phyloP scores from a whole-genome alignment of 1,140 invertebrate species.

The Aphis craccivora region DNA sequence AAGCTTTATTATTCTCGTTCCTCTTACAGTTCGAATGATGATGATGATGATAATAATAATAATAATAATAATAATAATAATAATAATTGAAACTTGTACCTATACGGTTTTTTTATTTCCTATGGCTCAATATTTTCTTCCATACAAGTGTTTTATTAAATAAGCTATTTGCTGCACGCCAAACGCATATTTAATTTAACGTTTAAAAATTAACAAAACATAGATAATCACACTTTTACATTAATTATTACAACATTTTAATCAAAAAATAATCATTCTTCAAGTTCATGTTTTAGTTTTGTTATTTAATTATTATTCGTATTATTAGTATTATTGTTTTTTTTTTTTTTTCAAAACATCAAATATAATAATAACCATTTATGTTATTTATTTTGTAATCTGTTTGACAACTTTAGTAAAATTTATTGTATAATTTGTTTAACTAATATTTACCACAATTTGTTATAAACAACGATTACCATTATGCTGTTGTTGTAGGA shows the following conservation, averaged over 20 bases:
- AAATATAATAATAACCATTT: conserved; percentile 21
- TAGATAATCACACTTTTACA: background rate
- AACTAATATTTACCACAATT: conserved; percentile 32
- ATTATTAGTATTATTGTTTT: background rate
- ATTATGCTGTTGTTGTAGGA: conserved; percentile 17
- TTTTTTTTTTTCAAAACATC: conserved; percentile 18
- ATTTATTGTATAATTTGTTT: conserved; percentile 45
- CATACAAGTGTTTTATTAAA: background rate
- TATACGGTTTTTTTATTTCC: background rate
- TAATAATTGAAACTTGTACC: background rate
- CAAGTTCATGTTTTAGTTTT: background rate
- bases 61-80: conserved; percentile 23
- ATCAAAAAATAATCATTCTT: background rate
- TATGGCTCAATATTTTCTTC: conserved; percentile 16
- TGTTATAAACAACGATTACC: conserved; percentile 32
- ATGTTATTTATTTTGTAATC: conserved; percentile 41
- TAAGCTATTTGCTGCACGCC: background rate
- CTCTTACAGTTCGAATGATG: background rate
- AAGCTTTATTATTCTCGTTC: background rate
- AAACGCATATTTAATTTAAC: background rate
- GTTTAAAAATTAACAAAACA: background rate
- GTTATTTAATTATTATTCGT: background rate
- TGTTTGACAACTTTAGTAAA: conserved; percentile 42
- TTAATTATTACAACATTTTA: background rate
- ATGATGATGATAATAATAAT: conserved; percentile 16